Base-by-base conservation (phyloP, 2,888 invertebrate genomes). In the Rotaria magnacalcarata region DNA sequence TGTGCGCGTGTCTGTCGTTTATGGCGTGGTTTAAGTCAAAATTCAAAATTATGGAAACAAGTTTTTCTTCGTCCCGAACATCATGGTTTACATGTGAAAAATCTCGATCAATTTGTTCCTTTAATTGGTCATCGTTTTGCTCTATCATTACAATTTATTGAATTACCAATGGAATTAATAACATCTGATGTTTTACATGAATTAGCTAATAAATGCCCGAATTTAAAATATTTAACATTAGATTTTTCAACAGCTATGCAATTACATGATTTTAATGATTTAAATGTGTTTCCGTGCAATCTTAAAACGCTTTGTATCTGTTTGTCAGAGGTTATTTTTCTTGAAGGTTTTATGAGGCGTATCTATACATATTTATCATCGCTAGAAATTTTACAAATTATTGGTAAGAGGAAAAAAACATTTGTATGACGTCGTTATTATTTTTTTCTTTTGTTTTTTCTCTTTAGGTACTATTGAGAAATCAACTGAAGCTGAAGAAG, bases 261-360 rank as follows among this genome's bases (percentile, higher is more conserved):
- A 90, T 93, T 99, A 87, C 98, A 99, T 92, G 99, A 99, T 91
- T 99, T 99, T 93, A 97, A 97, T 88, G 97, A 97, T 92, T 94
- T 99, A 93, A 96, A 98, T 92, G 95, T 96, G 27, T 99, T 99
- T 90, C 99, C 99, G 5, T 97, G 98, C 19, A 97, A 98, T 91
- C 92, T 99, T 87, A 94, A 94, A 84, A 96, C 96, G 91, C 93
- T 97, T 92, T 96, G 96, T 91, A 95, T 99, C 89, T 99, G 99
- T 89, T 92, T 99, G 74, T 97, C 97, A 0, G 99, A 99, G 91
- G 97, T 99, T 88, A 99, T 99, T 92, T 99, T 99, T 92, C 96
- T 99, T 95, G 99, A 99, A 91, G 99, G 99, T 24, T 99, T 99
- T 91, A 97, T 99, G 96, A 92, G 99, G 88, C 97, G 99, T 92